Conservation (phyloP, 2,888 invertebrate species). For the Horisme vitalbata region DNA sequence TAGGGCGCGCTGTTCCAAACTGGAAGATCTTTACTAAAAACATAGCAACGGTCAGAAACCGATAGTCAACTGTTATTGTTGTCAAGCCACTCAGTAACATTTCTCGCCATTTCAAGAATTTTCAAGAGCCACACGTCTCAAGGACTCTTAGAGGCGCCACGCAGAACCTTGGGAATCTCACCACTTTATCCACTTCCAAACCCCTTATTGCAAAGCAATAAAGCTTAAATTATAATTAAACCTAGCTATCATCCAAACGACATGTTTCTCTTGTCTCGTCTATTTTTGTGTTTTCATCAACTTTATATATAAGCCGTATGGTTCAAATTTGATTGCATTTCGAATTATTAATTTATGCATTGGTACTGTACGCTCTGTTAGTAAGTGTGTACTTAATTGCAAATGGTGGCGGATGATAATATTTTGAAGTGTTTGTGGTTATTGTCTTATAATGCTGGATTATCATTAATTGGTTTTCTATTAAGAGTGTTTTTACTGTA, state of each 20-base stretch:
- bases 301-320: constrained; percentile 27
- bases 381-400: constrained; percentile 31
- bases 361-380: too few species aligned
- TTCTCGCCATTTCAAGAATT: constrained; percentile 42
- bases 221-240: constrained; percentile 1
- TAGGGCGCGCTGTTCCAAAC: too few species aligned
- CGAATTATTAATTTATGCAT: constrained; percentile 24
- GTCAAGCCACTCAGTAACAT: constrained; percentile 40
- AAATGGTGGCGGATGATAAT: constrained; percentile 28
- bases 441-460: constrained; percentile 28
- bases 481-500: constrained; percentile 19
- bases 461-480: constrained; percentile 22
- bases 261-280: constrained; percentile 17
- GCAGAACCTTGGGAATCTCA: constrained; percentile 42
- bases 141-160: constrained; percentile 71
- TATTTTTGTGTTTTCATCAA: constrained; percentile 17
- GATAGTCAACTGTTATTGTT: constrained; percentile 36
- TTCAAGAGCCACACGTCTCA: constrained; percentile 51
- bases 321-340: constrained; percentile 26
- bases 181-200: not conserved
- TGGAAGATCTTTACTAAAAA: too few species aligned
- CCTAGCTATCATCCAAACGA: constrained; percentile 7
- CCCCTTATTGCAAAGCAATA: constrained; percentile 6
- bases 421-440: constrained; percentile 29
- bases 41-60: constrained; percentile 17